Conservation (phyloP, 2,113 vertebrate species). For the Antidorcas marsupialis region DNA sequence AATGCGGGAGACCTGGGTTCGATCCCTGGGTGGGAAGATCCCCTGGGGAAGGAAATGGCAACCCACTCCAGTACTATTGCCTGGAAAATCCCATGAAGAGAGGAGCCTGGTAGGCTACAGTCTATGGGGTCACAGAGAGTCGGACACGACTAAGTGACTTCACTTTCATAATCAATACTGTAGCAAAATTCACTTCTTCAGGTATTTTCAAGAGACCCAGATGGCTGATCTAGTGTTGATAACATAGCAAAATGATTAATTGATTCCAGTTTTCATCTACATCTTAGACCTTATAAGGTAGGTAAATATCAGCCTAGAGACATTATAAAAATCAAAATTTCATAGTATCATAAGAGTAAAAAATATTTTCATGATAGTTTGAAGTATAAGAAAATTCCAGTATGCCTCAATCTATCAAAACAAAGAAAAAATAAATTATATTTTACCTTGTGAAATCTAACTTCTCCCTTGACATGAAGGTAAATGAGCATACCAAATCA, state of each 20-base stretch:
- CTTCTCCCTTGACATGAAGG: neutral
- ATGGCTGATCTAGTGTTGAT: neutral
- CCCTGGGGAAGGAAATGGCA: no score
- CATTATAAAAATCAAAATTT: neutral
- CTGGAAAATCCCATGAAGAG: no score
- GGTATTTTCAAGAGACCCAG: neutral
- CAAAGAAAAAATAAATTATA: neutral
- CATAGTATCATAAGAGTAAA: neutral
- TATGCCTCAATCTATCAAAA: neutral
- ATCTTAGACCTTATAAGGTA: neutral
- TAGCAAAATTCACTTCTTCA: neutral
- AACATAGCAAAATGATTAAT: neutral
- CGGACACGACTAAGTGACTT: no score
- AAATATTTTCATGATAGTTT: neutral
- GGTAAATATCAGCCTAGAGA: neutral
- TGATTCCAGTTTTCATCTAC: neutral
- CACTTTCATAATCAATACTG: neutral
- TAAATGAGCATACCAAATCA: neutral
- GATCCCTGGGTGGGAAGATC: no score
- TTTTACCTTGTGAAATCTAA: neutral
- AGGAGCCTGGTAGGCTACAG: no score
- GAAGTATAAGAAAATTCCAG: neutral
- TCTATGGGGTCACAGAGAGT: no score
- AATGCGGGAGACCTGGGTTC: no score
- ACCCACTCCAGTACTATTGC: no score